These are phyloP conservation scores for Phyllopteryx taeniolatus DNA, from an alignment of 2,113 vertebrate species.

Conservation along the genomic window DNA sequence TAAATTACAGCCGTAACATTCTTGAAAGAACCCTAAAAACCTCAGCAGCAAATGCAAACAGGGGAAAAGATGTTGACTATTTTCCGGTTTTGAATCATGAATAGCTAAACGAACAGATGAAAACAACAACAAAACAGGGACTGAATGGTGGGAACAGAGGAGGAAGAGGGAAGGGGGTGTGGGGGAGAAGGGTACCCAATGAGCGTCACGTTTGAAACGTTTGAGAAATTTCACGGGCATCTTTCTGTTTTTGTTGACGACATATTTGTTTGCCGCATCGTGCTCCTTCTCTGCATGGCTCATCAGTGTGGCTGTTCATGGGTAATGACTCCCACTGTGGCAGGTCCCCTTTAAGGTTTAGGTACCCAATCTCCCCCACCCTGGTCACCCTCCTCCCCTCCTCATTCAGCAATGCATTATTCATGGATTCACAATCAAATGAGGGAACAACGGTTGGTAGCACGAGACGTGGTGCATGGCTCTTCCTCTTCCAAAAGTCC, in stretches of 20 bases:
- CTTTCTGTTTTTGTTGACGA: constrained; percentile 55
- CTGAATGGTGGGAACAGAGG: constrained; percentile 59
- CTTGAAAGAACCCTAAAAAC: constrained; percentile 11
- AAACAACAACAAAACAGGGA: constrained; percentile 66
- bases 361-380: constrained; percentile 40
- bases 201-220: constrained; percentile 61
- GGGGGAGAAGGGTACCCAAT: constrained; percentile 38
- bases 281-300: constrained; percentile 57
- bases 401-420: constrained; percentile 88
- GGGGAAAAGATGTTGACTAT: constrained; percentile 29
- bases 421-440: constrained; percentile 96
- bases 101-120: constrained; percentile 62
- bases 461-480: constrained; percentile 83
- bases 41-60: constrained; percentile 41
- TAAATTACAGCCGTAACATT: not conserved
- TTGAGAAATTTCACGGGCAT: constrained; percentile 67
- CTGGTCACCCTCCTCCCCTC: constrained; percentile 43
- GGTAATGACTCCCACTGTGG: constrained; percentile 83
- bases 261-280: constrained; percentile 74
- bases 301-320: constrained; percentile 76
- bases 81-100: constrained; percentile 54
- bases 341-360: constrained; percentile 79
- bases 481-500: constrained; percentile 94
- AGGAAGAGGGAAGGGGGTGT: not conserved
- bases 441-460: constrained; percentile 91